A percentile compares a stretch with the other conserved stretches of the same genome.
These are phyloP conservation scores for Noctua fimbriata DNA, from an alignment of 2,888 invertebrate genomes.

Conservation along the genomic window DNA sequence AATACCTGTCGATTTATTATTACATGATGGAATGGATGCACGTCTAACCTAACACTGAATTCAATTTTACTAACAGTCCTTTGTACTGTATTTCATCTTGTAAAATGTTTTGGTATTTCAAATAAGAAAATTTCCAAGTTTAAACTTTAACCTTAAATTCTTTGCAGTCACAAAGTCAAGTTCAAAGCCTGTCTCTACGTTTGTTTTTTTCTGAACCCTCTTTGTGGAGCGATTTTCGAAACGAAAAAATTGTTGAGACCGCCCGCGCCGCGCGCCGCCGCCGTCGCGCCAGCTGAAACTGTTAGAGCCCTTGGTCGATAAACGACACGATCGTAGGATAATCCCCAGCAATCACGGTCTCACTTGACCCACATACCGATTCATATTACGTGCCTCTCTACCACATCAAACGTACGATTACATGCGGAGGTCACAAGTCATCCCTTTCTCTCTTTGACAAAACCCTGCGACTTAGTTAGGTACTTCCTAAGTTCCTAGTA, in stretches of 20 bases:
- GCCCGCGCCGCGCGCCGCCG: not conserved
- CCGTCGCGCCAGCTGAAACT: slow-evolving; percentile 12
- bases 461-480: slow-evolving; percentile 29
- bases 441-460: slow-evolving; percentile 46
- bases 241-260: slow-evolving; percentile 25
- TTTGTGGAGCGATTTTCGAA: slow-evolving; percentile 6
- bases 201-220: not conserved
- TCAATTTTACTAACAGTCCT: slow-evolving; percentile 12
- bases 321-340: slow-evolving; percentile 57
- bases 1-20: not conserved
- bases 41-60: not conserved
- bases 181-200: not conserved
- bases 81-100: slow-evolving; percentile 4
- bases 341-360: slow-evolving; percentile 60
- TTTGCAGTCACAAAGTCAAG: slow-evolving; percentile 7
- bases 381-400: slow-evolving; percentile 56
- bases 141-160: not conserved
- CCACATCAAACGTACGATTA: slow-evolving; percentile 52
- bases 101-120: slow-evolving; percentile 14
- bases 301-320: slow-evolving; percentile 43
- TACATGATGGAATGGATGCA: slow-evolving; percentile 2
- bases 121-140: not conserved
- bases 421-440: slow-evolving; percentile 48
- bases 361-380: slow-evolving; percentile 67
- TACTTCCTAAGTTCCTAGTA: slow-evolving; percentile 12